Conservation (phyloP, 1,140 invertebrate species). For the Portunus trituberculatus region DNA sequence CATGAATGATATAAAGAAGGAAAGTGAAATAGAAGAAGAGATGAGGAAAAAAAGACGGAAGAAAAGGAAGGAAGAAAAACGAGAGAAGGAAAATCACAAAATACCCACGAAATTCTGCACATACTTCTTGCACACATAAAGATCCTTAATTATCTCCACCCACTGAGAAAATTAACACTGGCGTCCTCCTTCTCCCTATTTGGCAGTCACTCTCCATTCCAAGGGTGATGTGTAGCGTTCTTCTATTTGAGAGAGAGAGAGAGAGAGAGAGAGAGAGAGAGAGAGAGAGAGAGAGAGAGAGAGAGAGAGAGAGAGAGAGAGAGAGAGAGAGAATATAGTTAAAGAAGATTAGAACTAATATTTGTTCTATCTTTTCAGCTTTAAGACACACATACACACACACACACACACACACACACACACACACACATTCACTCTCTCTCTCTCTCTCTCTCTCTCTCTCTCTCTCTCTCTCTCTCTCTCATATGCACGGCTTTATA, state of each 20-base stretch:
- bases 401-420: background rate
- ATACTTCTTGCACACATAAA: background rate
- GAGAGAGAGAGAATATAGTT: background rate
- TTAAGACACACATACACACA: no score
- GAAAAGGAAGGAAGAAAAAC: background rate
- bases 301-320: background rate
- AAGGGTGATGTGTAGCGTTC: background rate
- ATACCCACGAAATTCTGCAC: background rate
- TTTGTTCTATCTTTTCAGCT: no score
- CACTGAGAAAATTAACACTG: background rate
- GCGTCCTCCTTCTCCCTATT: background rate
- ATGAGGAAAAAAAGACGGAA: background rate
- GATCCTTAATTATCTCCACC: background rate
- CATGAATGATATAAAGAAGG: no score
- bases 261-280: background rate
- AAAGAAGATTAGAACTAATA: background rate
- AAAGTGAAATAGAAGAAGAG: background rate
- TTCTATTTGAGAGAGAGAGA: background rate
- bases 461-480: no score
- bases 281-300: background rate
- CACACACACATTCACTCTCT: background rate
- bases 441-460: background rate
- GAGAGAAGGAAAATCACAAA: background rate
- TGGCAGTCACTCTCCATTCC: background rate
- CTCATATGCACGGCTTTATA: background rate